Base-by-base conservation (phyloP, 2,113 vertebrate species). In the Diglossa brunneiventris region DNA sequence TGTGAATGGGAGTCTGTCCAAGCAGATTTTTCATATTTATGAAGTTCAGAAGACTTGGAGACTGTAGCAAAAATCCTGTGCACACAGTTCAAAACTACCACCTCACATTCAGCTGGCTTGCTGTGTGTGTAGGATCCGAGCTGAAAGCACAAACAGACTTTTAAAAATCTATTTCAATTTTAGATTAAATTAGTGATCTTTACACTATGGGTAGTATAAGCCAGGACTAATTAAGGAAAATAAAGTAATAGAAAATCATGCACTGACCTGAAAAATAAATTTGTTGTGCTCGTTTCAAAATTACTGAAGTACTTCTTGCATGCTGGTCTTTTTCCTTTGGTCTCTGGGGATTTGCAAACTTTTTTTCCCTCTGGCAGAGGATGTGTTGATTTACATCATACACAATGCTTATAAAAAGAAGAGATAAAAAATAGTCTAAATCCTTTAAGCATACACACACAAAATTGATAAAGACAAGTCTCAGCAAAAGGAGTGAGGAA, bases 391-490 rank as follows among this genome's bases (percentile, higher is more conserved):
- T 85, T 86, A 33, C 19, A 14, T n/a, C 0, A 2, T 8, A 11
- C 18, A 33, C 12, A 33, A 44, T 41, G 44, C 42, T 83, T 44
- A 30, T 44, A 33, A 78, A 82, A 61, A 41, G 5, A 55, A 30
- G 19, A 62, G 14, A 19, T 70, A 91, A 49, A 89, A 91, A 86
- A 47, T 31, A 58, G 52, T 15, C 42, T 62, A 22, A 4, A 6
- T 39, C 12, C 44, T 62, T 83, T 30, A 41, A 67, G 18, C 15
- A 15, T 2, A 28, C 0, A 2, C 0, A 2, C 42, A 50, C 18
- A 47, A 33, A 41, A 42, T 39, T 30, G 13, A 15, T 15, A 10
- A 61, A 27, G 39, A 18, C 11, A 41, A 69, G 4, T 55, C 26
- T 83, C 70, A 55, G 69, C 15, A 31, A 33, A 61, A 69, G 3